Evolutionary conservation across 1,140 invertebrate genomes (phyloP).

Genomic region (Frieseomelitta varia): DNA sequence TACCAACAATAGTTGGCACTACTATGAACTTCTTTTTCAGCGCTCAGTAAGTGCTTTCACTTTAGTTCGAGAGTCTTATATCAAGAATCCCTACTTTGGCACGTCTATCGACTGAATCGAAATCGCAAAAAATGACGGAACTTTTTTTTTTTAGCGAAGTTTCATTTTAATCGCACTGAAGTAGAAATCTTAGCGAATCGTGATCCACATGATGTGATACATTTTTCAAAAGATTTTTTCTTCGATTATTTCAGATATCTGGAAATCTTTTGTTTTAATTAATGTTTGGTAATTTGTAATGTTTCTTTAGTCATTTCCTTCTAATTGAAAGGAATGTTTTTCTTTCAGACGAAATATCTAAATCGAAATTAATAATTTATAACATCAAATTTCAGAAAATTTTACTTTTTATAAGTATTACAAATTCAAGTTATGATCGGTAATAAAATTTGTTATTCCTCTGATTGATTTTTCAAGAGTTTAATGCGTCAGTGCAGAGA

Average conservation of each 20-base stretch:
- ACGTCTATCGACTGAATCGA: not conserved
- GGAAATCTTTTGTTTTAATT: no score
- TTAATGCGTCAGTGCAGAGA: not conserved
- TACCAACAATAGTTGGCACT: conserved; percentile 6
- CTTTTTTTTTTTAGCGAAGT: not conserved
- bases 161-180: not conserved
- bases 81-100: not conserved
- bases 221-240: no score
- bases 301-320: no score
- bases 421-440: no score
- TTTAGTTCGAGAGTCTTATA: conserved; percentile 4
- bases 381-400: no score
- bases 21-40: conserved; percentile 8
- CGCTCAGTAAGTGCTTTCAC: not conserved
- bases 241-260: no score
- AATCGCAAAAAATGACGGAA: not conserved
- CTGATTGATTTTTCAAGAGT: not conserved
- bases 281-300: no score
- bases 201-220: no score
- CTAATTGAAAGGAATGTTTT: not conserved
- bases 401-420: no score
- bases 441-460: no score
- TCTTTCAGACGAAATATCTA: not conserved
- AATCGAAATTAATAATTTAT: not conserved
- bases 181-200: not conserved